Conservation (phyloP, 92 coral and sea anemone species). For the Phymanthus crucifer region DNA sequence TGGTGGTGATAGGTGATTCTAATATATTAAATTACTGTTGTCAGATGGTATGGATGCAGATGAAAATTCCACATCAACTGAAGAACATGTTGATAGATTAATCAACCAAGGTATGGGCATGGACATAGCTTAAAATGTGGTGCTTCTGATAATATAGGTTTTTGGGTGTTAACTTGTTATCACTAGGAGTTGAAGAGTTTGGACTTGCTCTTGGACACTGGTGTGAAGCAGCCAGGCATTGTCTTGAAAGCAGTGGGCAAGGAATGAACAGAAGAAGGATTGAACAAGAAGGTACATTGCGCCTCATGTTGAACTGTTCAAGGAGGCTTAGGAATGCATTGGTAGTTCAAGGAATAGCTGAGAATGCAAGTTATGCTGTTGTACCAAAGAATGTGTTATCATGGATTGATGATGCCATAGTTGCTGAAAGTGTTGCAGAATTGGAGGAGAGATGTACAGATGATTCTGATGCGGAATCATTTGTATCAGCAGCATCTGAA, state of each 20-base stretch:
- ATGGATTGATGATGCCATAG: constrained; percentile 63
- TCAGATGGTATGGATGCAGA: constrained; percentile 73
- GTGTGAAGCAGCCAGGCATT: constrained; percentile 64
- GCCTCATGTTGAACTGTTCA: constrained; percentile 55
- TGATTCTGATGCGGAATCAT: constrained; percentile 69
- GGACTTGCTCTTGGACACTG: constrained; percentile 82
- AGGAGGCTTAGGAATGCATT: constrained; percentile 66
- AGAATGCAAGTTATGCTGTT: constrained; percentile 16
- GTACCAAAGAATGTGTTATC: constrained; percentile 55
- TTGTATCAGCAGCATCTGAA: constrained; percentile 92
- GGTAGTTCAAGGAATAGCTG: constrained; percentile 54
- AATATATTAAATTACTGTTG: not conserved
- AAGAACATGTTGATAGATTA: constrained; percentile 39
- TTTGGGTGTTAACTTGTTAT: not conserved
- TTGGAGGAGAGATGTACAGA: constrained; percentile 20
- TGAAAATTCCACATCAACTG: constrained; percentile 43
- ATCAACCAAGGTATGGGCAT: constrained; percentile 37
- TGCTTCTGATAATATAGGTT: not conserved
- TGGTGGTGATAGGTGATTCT: not conserved
- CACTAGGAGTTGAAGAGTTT: constrained; percentile 71
- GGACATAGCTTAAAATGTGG: not conserved
- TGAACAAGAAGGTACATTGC: constrained; percentile 50
- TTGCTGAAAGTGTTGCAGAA: constrained; percentile 43
- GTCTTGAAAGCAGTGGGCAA: constrained; percentile 45
- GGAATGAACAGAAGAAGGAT: constrained; percentile 19